Evolutionary conservation across 2,113 vertebrate species (phyloP).

Genomic region (Stigmatopora nigra): DNA sequence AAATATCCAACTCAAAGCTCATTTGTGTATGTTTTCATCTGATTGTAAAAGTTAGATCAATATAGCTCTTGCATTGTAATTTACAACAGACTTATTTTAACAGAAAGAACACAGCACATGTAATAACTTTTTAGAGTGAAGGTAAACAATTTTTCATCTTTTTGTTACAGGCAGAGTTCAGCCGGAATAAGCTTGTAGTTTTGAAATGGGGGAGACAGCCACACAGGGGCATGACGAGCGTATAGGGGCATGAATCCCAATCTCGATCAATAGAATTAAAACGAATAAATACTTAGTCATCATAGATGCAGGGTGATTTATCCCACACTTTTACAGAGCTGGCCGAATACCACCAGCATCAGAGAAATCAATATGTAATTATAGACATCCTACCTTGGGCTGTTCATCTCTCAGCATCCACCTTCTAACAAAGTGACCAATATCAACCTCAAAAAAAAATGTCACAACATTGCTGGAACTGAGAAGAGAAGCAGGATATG

Average conservation of each 20-base stretch:
- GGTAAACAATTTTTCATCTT: too few relatives aligned
- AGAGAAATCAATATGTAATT: constrained; percentile 76
- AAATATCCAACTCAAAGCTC: too few relatives aligned
- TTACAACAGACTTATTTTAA: too few relatives aligned
- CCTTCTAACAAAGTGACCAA: constrained; percentile 40
- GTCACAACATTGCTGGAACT: constrained; percentile 53
- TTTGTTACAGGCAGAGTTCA: not conserved
- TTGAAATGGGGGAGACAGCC: constrained; percentile 39
- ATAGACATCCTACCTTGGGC: constrained; percentile 70
- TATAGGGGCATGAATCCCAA: constrained; percentile 62
- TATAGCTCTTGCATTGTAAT: too few relatives aligned
- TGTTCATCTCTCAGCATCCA: constrained; percentile 50
- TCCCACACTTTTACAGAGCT: constrained; percentile 54
- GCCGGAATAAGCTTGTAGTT: not conserved
- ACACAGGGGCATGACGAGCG: constrained; percentile 33
- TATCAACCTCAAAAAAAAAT: constrained; percentile 64
- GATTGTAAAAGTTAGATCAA: too few relatives aligned
- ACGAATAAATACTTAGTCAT: constrained; percentile 70
- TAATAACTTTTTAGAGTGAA: too few relatives aligned
- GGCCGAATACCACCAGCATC: constrained; percentile 55
- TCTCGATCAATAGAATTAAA: constrained; percentile 70
- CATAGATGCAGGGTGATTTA: constrained; percentile 69
- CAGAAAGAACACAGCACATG: too few relatives aligned
- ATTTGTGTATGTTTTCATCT: too few relatives aligned
- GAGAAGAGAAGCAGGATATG: constrained; percentile 39